Base-by-base conservation (phyloP, 2,888 invertebrate genomes). In the Willowsia nigromaculata region DNA sequence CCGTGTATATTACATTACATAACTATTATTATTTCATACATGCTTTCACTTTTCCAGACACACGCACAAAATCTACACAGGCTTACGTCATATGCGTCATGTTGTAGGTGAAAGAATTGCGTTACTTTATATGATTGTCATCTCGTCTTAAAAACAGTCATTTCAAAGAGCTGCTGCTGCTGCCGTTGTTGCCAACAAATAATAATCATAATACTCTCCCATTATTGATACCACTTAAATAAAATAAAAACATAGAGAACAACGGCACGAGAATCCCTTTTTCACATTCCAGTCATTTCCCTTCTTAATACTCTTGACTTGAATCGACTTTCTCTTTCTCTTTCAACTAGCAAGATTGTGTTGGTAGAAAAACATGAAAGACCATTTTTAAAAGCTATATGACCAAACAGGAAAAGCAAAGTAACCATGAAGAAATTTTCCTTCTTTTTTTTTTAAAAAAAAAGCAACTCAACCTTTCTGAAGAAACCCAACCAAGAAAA, bases 11-110 rank as follows among this genome's bases (percentile, higher is more conserved):
- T 37, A 37, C n/a, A 65, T 37, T 65, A 65, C 65, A 65, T 65
- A 18, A 71, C 11, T 71, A 71, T 25, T 71, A 71, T 71, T 71
- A 71, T 74, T 47, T 74, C n/a, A 74, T 74, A 74, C 27, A 74
- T 74, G 43, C 74, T 47, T 74, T 74, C 40, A 71, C 71, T 43
- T 71, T 71, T 27, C 15, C 74, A 50, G 30, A 27, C 74, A 74
- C 74, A 74, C 47, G 71, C 71, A 71, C 43, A 13, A 40, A 22
- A 22, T 25, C n/a, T 15, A 71, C 71, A 71, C 40, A n/a, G 15
- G 50, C 50, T 18, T 3, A n/a, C n/a, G n/a, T n/a, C n/a, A n/a
- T n/a, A 4, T 37, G 4, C 37, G 5, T 37, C 37, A 6, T 37
- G 37, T 13, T 43, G 11, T 13, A 13, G 1, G 43, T 13, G 43